Evolutionary conservation across 2,113 vertebrate genomes (phyloP).

Genomic region (Amazona vittata): DNA sequence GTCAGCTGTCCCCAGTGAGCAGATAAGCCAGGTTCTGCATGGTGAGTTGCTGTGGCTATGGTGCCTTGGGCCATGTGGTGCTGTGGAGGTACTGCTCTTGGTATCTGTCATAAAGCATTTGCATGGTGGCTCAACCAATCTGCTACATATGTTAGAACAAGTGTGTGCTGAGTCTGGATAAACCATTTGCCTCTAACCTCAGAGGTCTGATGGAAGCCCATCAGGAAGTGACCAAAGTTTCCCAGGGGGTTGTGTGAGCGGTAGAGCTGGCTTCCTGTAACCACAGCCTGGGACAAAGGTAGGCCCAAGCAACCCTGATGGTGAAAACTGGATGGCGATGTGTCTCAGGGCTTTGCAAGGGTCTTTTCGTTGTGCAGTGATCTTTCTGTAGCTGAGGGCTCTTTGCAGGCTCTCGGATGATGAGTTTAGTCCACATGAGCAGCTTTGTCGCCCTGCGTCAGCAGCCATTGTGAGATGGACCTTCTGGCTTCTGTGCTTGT

Average conservation of each 20-base stretch:
- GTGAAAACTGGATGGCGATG: not conserved
- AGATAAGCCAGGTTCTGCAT: not conserved
- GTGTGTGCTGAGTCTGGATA: not conserved
- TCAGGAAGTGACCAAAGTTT: not conserved
- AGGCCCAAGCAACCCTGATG: not conserved
- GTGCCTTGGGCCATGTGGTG: not conserved
- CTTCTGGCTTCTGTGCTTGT: not conserved
- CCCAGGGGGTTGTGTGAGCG: not conserved
- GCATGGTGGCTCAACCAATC: not conserved
- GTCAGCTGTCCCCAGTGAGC: not conserved
- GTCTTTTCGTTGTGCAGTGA: not conserved
- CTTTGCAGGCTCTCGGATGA: not conserved
- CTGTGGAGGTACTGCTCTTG: rapidly evolving
- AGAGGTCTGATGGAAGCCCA: not conserved
- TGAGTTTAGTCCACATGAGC: not conserved
- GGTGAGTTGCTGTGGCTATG: not conserved
- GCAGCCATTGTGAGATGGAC: not conserved
- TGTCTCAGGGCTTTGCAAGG: not conserved
- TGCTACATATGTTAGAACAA: not conserved
- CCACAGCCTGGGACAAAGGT: not conserved
- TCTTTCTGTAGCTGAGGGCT: not conserved
- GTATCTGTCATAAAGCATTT: not conserved
- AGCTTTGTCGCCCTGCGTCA: not conserved
- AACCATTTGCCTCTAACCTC: not conserved
- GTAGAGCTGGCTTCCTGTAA: not conserved